phyloP scores from a whole-genome alignment of 2,888 invertebrate species.

The Mellilla xanthometata region DNA sequence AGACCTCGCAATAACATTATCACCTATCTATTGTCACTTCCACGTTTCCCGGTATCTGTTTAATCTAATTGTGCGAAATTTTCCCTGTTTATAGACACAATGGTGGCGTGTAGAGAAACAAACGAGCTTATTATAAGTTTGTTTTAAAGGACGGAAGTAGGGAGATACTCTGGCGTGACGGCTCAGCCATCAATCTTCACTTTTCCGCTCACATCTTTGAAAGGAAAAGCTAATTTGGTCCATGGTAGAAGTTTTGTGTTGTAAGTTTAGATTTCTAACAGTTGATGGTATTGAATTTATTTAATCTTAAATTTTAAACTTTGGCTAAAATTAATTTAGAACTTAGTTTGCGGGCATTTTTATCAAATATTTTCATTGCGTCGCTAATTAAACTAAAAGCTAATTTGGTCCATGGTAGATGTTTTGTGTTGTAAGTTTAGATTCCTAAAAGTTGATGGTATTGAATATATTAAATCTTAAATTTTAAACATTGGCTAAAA shows the following conservation, averaged over 20 bases:
- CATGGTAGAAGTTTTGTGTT: no score
- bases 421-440: no score
- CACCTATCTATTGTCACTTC: slow-evolving; percentile 24
- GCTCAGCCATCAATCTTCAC: slow-evolving; percentile 25
- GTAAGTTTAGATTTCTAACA: no score
- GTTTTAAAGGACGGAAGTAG: slow-evolving; percentile 40
- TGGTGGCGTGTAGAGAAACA: slow-evolving; percentile 42
- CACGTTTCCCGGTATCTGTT: slow-evolving; percentile 42
- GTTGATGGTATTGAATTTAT: no score
- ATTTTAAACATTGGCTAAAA: no score
- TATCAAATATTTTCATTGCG: no score
- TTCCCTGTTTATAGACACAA: slow-evolving; percentile 48
- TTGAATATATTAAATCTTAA: no score
- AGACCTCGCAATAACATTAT: slow-evolving; percentile 11
- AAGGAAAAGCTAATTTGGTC: slow-evolving; percentile 5
- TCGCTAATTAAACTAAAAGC: slow-evolving; percentile 3
- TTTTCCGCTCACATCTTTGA: slow-evolving; percentile 12
- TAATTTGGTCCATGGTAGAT: background rate
- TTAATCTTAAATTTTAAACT: no score
- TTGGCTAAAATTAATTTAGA: no score
- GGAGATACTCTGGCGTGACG: slow-evolving; percentile 35
- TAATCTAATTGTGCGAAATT: slow-evolving; percentile 52
- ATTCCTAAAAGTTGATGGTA: no score
- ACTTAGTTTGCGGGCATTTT: no score
- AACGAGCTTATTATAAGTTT: slow-evolving; percentile 18